Conservation (phyloP, 2,113 vertebrate species). For the Nasalis larvatus region DNA sequence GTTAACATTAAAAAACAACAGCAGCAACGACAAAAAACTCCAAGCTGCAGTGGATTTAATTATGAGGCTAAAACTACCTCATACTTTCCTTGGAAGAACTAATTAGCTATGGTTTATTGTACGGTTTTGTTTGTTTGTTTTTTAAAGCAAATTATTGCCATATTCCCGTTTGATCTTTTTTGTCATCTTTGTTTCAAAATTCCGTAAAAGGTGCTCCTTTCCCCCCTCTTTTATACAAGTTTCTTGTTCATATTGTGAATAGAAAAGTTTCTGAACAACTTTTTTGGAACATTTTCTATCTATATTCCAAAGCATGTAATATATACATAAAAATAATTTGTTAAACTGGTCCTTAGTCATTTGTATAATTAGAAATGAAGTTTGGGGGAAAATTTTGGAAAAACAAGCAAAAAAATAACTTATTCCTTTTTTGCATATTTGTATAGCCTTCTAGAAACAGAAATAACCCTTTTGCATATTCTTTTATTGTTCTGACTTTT, state of each 20-base stretch:
- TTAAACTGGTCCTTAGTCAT: slow-evolving; percentile 98
- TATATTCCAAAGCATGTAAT: slow-evolving; percentile 96
- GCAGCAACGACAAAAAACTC: neutral
- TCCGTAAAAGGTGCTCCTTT: slow-evolving; percentile 89
- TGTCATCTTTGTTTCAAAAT: slow-evolving; percentile 86
- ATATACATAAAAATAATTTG: slow-evolving; percentile 92
- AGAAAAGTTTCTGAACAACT: slow-evolving; percentile 88
- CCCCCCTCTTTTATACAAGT: slow-evolving; percentile 84
- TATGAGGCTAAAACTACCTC: slow-evolving; percentile 87
- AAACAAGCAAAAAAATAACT: slow-evolving; percentile 80
- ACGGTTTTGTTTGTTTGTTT: neutral
- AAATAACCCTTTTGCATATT: slow-evolving; percentile 84
- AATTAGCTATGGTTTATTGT: slow-evolving; percentile 52
- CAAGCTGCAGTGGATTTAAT: slow-evolving; percentile 69
- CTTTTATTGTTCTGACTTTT: slow-evolving; percentile 86
- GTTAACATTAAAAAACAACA: slow-evolving; percentile 21
- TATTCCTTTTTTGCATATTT: slow-evolving; percentile 88
- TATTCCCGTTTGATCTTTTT: slow-evolving; percentile 71
- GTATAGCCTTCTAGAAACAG: slow-evolving; percentile 85
- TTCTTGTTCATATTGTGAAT: slow-evolving; percentile 94
- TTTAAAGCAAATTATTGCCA: slow-evolving; percentile 43
- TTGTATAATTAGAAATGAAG: slow-evolving; percentile 90
- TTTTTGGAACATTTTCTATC: slow-evolving; percentile 88
- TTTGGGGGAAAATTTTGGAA: slow-evolving; percentile 71
- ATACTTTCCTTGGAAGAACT: slow-evolving; percentile 79